Conservation (phyloP, 2,888 invertebrate genomes). For the Pandemis heparana region DNA sequence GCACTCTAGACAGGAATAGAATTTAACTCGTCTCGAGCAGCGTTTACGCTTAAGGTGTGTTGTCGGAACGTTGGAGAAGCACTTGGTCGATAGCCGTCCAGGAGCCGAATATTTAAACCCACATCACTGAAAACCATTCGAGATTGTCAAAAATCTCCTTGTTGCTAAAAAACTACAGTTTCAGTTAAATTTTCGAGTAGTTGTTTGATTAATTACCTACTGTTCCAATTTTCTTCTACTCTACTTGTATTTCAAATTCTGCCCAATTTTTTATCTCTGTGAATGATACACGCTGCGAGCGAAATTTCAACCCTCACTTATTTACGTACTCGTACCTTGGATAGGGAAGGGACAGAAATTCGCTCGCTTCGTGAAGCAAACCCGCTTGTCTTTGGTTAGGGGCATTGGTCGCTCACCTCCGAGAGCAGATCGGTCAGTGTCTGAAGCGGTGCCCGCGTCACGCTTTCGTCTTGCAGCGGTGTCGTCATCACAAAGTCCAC, state of each 20-base stretch:
- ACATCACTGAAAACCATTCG: too few species aligned
- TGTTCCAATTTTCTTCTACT: too few species aligned
- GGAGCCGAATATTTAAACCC: too few species aligned
- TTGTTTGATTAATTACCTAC: too few species aligned
- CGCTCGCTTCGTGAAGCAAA: not conserved
- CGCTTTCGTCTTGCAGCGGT: constrained; percentile 91
- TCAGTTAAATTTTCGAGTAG: too few species aligned
- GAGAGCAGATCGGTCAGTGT: constrained; percentile 90
- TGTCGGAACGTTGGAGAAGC: too few species aligned
- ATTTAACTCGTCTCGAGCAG: not conserved
- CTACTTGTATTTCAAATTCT: too few species aligned
- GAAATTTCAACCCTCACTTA: not conserved
- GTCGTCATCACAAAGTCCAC: constrained; percentile 91
- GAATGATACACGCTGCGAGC: not conserved
- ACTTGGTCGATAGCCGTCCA: too few species aligned
- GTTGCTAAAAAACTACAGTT: too few species aligned
- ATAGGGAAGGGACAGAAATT: not conserved
- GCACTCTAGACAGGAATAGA: not conserved
- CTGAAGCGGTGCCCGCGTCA: constrained; percentile 89
- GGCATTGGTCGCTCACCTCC: constrained; percentile 67
- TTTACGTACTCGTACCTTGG: not conserved
- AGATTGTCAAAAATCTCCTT: too few species aligned
- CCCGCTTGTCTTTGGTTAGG: not conserved
- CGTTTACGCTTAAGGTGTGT: not conserved
- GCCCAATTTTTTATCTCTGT: too few species aligned